A percentile compares a stretch with the other conserved stretches of the same genome.
phyloP scores from a whole-genome alignment of 2,888 invertebrate genomes.

The Lithophane socia region DNA sequence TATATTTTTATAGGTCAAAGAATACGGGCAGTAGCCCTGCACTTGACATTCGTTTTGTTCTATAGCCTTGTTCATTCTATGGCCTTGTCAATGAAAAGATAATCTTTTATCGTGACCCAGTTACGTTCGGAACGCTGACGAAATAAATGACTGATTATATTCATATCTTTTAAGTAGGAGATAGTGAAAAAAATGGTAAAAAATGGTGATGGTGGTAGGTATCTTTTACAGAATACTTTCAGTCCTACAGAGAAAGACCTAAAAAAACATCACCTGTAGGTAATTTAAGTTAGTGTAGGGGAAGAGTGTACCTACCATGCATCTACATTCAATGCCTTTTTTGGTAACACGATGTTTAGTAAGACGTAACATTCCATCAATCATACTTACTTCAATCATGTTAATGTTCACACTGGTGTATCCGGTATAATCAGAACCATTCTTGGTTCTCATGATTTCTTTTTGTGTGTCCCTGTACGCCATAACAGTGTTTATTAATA shows the following conservation, averaged over 20 bases:
- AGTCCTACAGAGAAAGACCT: too few species aligned
- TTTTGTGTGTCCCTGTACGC: constrained; percentile 73
- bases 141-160: not conserved
- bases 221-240: too few species aligned
- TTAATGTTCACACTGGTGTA: constrained; percentile 80
- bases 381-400: constrained; percentile 73
- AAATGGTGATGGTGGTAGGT: too few species aligned
- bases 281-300: too few species aligned
- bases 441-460: constrained; percentile 62
- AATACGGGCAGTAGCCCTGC: not conserved
- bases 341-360: not conserved
- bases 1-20: not conserved
- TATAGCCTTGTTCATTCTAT: not conserved
- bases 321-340: not conserved
- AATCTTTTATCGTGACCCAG: constrained; percentile 40
- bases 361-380: not conserved
- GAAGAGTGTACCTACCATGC: too few species aligned
- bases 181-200: too few species aligned
- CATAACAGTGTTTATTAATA: constrained; percentile 73
- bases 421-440: constrained; percentile 66
- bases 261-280: too few species aligned
- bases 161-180: too few species aligned
- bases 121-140: constrained; percentile 1
- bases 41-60: constrained; percentile 14
- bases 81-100: constrained; percentile 30